Evolutionary conservation across 1,140 invertebrate genomes (phyloP).

Genomic region (Cardiocondyla obscurior): DNA sequence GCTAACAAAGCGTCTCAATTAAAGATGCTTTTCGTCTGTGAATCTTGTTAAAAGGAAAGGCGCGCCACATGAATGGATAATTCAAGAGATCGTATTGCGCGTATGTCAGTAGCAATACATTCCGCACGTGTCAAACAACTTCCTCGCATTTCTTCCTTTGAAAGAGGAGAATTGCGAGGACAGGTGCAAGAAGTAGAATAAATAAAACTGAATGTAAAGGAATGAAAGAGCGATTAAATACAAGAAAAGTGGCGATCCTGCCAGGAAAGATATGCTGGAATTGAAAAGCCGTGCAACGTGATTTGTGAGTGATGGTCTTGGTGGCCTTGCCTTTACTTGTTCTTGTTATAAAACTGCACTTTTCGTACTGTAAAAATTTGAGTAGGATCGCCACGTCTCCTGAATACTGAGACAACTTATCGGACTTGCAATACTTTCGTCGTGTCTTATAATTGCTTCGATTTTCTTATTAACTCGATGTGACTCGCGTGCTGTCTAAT

Average conservation of each 20-base stretch:
- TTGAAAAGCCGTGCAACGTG: too few species aligned
- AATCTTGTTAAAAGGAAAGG: background rate
- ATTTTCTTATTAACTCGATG: too few species aligned
- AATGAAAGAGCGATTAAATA: background rate
- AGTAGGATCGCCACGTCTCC: too few species aligned
- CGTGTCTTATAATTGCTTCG: too few species aligned
- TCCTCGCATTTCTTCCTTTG: conserved; percentile 41
- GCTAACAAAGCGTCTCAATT: background rate
- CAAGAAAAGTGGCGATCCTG: background rate
- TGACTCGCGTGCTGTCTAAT: too few species aligned
- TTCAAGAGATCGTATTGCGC: background rate
- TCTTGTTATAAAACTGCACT: too few species aligned
- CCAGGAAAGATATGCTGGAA: too few species aligned
- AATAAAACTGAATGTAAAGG: conserved; percentile 30
- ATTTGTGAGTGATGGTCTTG: too few species aligned
- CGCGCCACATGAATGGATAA: background rate
- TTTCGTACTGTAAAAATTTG: too few species aligned
- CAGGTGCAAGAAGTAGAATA: conserved; percentile 8
- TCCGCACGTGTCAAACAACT: conserved; percentile 21
- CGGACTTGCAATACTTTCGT: too few species aligned
- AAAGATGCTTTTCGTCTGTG: background rate
- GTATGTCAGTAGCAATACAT: conserved; percentile 28
- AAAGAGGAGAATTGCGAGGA: conserved; percentile 14
- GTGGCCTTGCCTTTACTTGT: too few species aligned
- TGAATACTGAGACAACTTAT: too few species aligned